Conservation (phyloP, 1,140 invertebrate genomes). For the Hyles euphorbiae region DNA sequence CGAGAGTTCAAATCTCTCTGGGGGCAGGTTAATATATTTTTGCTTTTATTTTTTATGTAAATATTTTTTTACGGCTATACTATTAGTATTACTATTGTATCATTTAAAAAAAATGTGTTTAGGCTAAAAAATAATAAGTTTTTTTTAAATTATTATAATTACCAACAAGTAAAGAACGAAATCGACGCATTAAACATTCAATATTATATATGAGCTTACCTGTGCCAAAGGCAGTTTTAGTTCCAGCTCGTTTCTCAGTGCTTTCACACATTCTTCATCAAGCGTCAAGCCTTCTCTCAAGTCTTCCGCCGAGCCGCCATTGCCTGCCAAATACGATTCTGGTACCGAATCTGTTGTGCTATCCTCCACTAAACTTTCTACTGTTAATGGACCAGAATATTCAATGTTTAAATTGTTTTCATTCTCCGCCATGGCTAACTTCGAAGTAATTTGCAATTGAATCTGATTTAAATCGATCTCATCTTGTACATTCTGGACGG, state of each 20-base stretch:
- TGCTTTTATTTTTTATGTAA: slow-evolving; percentile 1
- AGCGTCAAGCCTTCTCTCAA: slow-evolving; percentile 77
- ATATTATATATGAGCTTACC: slow-evolving; percentile 46
- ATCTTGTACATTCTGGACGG: slow-evolving; percentile 29
- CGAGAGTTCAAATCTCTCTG: slow-evolving; percentile 14
- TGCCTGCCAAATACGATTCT: slow-evolving; percentile 55
- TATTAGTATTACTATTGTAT: not conserved
- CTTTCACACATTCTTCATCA: slow-evolving; percentile 83
- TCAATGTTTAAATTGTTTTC: slow-evolving; percentile 74
- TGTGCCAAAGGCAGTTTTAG: slow-evolving; percentile 83
- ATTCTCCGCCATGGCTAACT: slow-evolving; percentile 71
- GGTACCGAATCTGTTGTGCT: slow-evolving; percentile 35
- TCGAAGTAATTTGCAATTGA: slow-evolving; percentile 61
- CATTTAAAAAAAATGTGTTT: no score
- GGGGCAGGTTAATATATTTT: not conserved
- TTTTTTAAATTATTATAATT: no score
- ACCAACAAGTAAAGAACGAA: no score
- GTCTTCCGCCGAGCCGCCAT: slow-evolving; percentile 55
- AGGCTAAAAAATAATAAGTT: no score
- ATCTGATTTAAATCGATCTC: slow-evolving; percentile 59
- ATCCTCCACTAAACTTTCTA: slow-evolving; percentile 44
- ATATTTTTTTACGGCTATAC: not conserved
- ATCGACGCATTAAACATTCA: no score
- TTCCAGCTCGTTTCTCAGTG: slow-evolving; percentile 81
- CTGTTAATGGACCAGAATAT: slow-evolving; percentile 57